Conservation (phyloP, 2,797 vertebrate genomes). For the Glossophaga mutica region DNA sequence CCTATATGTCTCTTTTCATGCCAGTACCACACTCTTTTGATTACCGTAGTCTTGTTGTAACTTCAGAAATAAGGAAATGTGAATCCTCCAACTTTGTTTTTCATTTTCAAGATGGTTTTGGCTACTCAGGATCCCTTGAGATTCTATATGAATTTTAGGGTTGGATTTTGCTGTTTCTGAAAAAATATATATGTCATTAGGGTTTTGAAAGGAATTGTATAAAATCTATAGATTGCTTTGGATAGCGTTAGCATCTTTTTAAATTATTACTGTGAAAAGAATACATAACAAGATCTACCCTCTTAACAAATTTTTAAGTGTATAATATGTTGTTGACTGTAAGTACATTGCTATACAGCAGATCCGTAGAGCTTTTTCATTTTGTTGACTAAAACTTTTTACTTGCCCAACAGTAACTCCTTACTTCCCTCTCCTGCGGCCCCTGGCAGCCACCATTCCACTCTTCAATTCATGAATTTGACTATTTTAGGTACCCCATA, state of each 20-base stretch:
- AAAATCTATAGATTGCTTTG: background rate
- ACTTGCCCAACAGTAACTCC: background rate
- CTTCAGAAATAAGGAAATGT: background rate
- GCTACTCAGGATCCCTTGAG: background rate
- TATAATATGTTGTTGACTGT: background rate
- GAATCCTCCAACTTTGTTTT: background rate
- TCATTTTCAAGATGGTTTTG: background rate
- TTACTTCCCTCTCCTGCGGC: background rate
- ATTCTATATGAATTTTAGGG: conserved; percentile 1
- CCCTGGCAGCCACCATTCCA: background rate
- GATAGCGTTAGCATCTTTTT: background rate
- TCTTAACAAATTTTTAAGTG: background rate
- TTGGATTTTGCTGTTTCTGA: background rate
- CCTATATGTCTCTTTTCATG: background rate
- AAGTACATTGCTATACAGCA: background rate
- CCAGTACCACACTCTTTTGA: background rate
- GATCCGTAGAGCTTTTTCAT: background rate
- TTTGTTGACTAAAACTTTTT: background rate
- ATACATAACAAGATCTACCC: background rate
- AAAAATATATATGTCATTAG: background rate
- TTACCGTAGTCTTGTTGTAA: background rate
- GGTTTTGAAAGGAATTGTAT: background rate
- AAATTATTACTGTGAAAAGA: background rate
- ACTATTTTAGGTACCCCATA: background rate
- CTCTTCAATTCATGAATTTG: background rate